A percentile compares a stretch with the other conserved stretches of the same genome.
Conservation (phyloP, 2,888 invertebrate genomes). For the Cetonia aurata region DNA sequence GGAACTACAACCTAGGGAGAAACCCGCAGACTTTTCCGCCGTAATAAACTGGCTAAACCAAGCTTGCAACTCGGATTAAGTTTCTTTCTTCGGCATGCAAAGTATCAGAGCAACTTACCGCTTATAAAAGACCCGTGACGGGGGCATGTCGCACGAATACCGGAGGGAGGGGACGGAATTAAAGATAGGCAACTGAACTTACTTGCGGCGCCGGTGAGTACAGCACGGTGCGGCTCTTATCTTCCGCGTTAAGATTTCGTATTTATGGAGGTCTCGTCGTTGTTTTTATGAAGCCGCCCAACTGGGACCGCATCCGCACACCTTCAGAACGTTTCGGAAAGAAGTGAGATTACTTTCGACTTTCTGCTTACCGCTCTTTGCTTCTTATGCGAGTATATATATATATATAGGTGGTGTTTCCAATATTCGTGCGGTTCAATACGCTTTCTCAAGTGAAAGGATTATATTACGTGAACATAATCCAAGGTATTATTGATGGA, state of each 20-base stretch:
- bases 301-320: background rate
- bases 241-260: conserved; percentile 16
- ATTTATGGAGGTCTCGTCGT: conserved; percentile 12
- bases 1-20: too few relatives aligned
- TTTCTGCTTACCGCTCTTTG: background rate
- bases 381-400: background rate
- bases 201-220: background rate
- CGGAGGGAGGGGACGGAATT: background rate
- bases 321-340: background rate
- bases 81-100: background rate
- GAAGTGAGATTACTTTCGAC: conserved; percentile 6
- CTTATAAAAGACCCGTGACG: background rate
- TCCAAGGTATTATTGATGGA: too few relatives aligned
- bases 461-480: too few relatives aligned
- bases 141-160: too few relatives aligned
- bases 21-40: background rate
- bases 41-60: background rate
- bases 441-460: too few relatives aligned
- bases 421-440: too few relatives aligned
- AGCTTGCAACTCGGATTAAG: background rate
- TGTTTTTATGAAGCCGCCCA: conserved; percentile 1
- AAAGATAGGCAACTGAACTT: conserved; percentile 3
- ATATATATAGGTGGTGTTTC: background rate
- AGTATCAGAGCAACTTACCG: background rate
- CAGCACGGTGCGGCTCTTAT: background rate